phyloP scores from a whole-genome alignment of 2,113 vertebrate genomes.

The Macaca mulatta region DNA sequence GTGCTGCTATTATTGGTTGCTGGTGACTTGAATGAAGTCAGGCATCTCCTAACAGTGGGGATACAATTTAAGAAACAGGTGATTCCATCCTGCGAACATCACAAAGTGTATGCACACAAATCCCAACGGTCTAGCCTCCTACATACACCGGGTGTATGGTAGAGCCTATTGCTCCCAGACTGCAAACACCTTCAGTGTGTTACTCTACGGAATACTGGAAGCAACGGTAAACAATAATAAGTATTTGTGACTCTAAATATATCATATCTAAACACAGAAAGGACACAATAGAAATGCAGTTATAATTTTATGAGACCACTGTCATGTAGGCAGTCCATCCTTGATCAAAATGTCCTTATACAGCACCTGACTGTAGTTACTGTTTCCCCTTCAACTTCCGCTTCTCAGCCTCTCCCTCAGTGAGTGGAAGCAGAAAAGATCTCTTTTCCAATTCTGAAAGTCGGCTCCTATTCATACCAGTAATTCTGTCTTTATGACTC shows the following conservation, averaged over 20 bases:
- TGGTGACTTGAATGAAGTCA: neutral
- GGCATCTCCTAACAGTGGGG: neutral
- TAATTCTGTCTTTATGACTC: neutral
- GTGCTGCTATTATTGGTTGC: accelerated
- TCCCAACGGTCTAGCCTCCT: accelerated
- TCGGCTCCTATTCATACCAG: neutral
- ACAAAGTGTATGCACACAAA: accelerated
- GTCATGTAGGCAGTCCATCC: too few species aligned
- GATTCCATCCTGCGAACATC: neutral
- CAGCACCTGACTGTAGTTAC: neutral
- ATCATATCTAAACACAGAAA: neutral
- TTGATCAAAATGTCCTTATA: neutral
- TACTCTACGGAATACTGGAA: neutral
- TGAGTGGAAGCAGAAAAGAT: neutral
- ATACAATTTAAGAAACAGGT: neutral
- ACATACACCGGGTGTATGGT: neutral
- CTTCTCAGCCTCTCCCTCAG: accelerated
- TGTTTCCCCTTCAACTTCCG: accelerated
- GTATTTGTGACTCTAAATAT: neutral
- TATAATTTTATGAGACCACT: neutral
- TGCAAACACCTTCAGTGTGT: neutral
- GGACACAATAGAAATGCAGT: neutral
- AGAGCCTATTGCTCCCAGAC: neutral
- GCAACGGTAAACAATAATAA: neutral
- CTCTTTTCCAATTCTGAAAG: neutral